phyloP scores from a whole-genome alignment of 2,888 invertebrate species.

The Elegia similella region DNA sequence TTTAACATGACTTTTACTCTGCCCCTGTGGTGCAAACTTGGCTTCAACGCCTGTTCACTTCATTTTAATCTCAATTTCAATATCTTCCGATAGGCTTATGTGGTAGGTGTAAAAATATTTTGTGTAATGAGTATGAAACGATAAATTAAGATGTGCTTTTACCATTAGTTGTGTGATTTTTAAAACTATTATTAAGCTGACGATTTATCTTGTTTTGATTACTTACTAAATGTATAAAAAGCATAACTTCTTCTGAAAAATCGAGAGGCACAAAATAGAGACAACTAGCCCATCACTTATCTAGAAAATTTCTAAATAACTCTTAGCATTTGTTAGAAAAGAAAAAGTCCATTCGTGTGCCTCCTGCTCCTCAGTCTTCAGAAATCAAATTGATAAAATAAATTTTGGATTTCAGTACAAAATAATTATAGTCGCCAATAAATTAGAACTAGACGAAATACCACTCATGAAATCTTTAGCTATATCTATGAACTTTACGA shows the following conservation, averaged over 20 bases:
- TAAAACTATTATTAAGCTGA: too few relatives aligned
- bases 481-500: constrained; percentile 34
- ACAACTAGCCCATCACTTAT: too few relatives aligned
- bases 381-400: background rate
- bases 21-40: constrained; percentile 40
- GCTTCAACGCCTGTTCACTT: constrained; percentile 35
- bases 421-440: constrained; percentile 3
- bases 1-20: constrained; percentile 42
- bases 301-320: too few relatives aligned
- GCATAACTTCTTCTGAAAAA: too few relatives aligned
- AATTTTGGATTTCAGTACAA: background rate
- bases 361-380: too few relatives aligned
- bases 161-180: too few relatives aligned
- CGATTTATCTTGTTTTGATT: too few relatives aligned
- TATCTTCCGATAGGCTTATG: constrained; percentile 32
- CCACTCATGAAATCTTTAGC: constrained; percentile 50
- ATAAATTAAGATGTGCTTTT: background rate
- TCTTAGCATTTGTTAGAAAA: too few relatives aligned
- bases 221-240: too few relatives aligned
- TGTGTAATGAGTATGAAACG: background rate
- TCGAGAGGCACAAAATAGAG: too few relatives aligned
- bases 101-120: constrained; percentile 19
- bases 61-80: constrained; percentile 40
- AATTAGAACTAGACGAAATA: constrained; percentile 28
- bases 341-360: too few relatives aligned